Evolutionary conservation across 2,888 invertebrate species (phyloP).

Genomic region (Enchytraeus crypticus): DNA sequence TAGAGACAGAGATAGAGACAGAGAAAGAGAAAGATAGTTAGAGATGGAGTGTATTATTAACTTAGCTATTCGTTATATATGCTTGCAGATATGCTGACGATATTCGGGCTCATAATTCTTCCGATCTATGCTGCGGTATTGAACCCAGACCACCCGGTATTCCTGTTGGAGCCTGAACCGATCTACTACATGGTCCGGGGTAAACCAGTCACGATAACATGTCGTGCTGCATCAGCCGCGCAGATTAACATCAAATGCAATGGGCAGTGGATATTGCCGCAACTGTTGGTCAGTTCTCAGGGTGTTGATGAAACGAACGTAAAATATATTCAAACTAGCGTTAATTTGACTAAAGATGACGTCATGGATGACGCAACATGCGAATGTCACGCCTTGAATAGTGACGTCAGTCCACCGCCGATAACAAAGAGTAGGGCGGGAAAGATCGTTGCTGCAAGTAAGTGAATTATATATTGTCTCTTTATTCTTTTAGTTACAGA

Average conservation of each 20-base stretch:
- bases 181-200: conserved; percentile 78
- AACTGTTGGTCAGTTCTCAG: conserved; percentile 26
- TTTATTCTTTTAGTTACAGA: background rate
- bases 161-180: conserved; percentile 77
- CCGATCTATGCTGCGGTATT: too few relatives aligned
- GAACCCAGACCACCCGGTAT: conserved; percentile 46
- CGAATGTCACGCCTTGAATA: conserved; percentile 80
- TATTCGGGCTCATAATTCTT: too few relatives aligned
- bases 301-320: conserved; percentile 34
- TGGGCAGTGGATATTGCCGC: conserved; percentile 35
- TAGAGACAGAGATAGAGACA: too few relatives aligned
- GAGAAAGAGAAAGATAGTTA: too few relatives aligned
- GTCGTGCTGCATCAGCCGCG: conserved; percentile 53
- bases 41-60: too few relatives aligned
- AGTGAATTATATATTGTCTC: conserved; percentile 55
- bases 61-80: too few relatives aligned
- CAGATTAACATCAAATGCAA: conserved; percentile 41
- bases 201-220: conserved; percentile 77
- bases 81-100: too few relatives aligned
- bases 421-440: conserved; percentile 65
- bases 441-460: conserved; percentile 81
- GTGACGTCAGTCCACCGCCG: conserved; percentile 53
- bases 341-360: conserved; percentile 37
- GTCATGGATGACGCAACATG: conserved; percentile 78
- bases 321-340: conserved; percentile 33